Base-by-base conservation (phyloP, 2,113 vertebrate species). In the Morone saxatilis region DNA sequence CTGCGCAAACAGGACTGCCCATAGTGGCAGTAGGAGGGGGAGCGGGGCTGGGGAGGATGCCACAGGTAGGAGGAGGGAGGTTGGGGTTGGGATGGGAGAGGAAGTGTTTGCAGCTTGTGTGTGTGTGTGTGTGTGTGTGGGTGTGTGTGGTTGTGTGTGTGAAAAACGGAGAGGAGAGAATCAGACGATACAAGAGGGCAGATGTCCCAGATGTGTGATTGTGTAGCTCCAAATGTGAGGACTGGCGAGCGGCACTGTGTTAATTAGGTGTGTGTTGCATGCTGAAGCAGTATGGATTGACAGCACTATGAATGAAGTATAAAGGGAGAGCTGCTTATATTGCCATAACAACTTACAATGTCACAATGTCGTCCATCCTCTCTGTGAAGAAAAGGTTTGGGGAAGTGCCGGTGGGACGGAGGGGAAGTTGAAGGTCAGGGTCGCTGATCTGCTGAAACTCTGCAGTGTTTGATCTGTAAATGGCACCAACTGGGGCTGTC, bases 11-110 rank as follows among this genome's bases (percentile, higher is more conserved):
- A 85, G 96, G 97, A 25, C 96, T 99, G 89, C 98, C 98, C 88
- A 98, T 99, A 91, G 95, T 98, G 91, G 97, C 97, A 85, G 96
- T 99, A 89, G 97, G 97, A 90, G 98, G 98, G 82, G 97, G 97
- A 90, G 96, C 97, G 6, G 97, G 97, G 91, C 96, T 98, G 91
- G 98, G 98, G 71, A 96, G 98, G 93, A 97, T 97, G 91, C 97
- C 97, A 92, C 98, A 98, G 97, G 98, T 98, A 96, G 80, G 94
- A 89, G 77, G 77, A 82, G 75, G 86, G 78, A 36, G 71, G 76
- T 51, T 36, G 81, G 70, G 66, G 40, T 54, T 36, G 63, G 69
- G 54, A 71, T 73, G 80, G 69, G 69, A 41, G 78, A 65, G 67
- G 51, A 71, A 53, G 56, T 74, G 86, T 83, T 70, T 86, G 80